phyloP scores from a whole-genome alignment of 2,113 vertebrate genomes.

The Nannobrachium achirus region DNA sequence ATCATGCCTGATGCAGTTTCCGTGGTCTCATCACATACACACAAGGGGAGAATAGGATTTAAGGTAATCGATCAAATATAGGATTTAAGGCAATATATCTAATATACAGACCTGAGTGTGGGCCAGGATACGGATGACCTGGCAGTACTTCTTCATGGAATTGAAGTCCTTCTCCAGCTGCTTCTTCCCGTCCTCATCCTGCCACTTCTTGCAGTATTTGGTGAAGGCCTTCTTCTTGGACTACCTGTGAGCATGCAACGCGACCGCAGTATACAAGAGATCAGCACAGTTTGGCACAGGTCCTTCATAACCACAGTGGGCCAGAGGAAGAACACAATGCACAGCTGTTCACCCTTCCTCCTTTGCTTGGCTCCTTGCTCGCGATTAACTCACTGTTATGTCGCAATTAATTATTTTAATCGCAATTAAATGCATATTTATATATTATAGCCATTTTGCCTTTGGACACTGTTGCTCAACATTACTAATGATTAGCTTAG shows the following conservation, averaged over 20 bases:
- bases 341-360: constrained; percentile 61
- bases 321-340: constrained; percentile 79
- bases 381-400: too few relatives aligned
- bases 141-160: constrained; percentile 98
- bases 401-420: too few relatives aligned
- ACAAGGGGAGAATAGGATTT: rapidly evolving
- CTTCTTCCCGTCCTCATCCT: constrained; percentile 97
- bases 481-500: too few relatives aligned
- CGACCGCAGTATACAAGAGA: constrained; percentile 25
- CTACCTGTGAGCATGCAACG: constrained; percentile 85
- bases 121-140: constrained; percentile 91
- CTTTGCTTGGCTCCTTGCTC: constrained; percentile 21
- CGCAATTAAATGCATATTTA: too few relatives aligned
- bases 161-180: constrained; percentile 96
- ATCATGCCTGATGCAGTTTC: constrained; percentile 84
- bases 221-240: constrained; percentile 99
- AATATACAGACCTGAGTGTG: constrained; percentile 91
- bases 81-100: too few relatives aligned
- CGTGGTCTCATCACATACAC: constrained; percentile 80
- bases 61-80: too few relatives aligned
- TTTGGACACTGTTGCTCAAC: too few relatives aligned
- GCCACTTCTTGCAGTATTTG: constrained; percentile 99
- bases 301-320: constrained; percentile 75
- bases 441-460: too few relatives aligned
- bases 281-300: constrained; percentile 77